A percentile compares a stretch with the other conserved stretches of the same genome.
Conservation (phyloP, 2,113 vertebrate genomes). For the Scartelaos histophorus region DNA sequence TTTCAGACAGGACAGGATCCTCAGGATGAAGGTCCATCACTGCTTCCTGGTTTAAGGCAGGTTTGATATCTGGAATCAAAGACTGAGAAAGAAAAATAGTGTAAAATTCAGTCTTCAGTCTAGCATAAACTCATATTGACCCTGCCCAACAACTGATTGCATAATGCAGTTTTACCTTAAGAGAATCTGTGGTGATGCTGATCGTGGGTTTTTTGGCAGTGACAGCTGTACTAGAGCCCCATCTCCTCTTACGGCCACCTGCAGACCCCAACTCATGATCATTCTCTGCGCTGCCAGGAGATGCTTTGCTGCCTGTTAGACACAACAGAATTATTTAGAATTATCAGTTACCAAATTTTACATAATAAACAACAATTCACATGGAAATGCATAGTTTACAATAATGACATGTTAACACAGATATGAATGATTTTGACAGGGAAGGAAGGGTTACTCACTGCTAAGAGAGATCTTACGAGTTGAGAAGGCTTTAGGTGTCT, state of each 20-base stretch:
- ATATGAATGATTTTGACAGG: neutral
- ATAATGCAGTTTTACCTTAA: constrained; percentile 79
- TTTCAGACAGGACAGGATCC: constrained; percentile 84
- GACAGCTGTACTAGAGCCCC: constrained; percentile 87
- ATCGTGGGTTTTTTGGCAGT: constrained; percentile 90
- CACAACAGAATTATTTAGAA: neutral
- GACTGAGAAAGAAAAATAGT: constrained; percentile 71
- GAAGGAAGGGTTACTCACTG: constrained; percentile 64
- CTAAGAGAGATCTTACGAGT: constrained; percentile 75
- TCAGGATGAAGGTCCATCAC: constrained; percentile 89
- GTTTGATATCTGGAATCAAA: constrained; percentile 89
- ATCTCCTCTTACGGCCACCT: constrained; percentile 84
- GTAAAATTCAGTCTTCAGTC: neutral
- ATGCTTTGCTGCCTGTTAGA: constrained; percentile 68
- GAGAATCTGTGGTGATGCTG: constrained; percentile 91
- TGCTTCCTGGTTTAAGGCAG: constrained; percentile 76
- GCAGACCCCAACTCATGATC: constrained; percentile 76
- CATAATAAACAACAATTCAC: neutral
- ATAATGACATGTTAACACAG: neutral
- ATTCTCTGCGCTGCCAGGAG: constrained; percentile 67
- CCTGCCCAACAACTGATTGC: neutral
- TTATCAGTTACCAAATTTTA: neutral
- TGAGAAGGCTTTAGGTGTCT: constrained; percentile 76
- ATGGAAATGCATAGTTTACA: neutral
- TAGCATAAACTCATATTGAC: neutral